phyloP scores from a whole-genome alignment of 2,888 invertebrate species.

The Caenorhabditis panamensis region DNA sequence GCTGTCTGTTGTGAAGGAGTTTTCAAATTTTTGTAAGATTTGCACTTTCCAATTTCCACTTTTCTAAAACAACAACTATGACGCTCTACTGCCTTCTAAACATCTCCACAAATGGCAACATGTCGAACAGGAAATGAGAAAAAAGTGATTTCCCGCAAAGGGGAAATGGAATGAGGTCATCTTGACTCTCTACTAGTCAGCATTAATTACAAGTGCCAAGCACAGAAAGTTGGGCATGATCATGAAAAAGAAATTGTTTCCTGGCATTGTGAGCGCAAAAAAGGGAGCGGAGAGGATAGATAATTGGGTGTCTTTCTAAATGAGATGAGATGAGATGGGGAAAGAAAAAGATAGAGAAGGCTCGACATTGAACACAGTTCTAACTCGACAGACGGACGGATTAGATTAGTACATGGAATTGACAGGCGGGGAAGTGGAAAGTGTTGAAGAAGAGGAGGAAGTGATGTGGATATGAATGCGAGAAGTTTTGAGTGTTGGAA shows the following conservation, averaged over 20 bases:
- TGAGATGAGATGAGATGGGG: neutral
- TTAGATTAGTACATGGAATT: slow-evolving; percentile 45
- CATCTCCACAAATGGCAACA: too few species aligned
- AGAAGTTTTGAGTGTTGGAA: too few species aligned
- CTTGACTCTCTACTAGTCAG: slow-evolving; percentile 12
- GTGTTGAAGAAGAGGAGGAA: neutral
- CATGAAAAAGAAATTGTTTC: slow-evolving; percentile 30
- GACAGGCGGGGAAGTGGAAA: neutral
- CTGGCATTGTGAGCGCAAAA: slow-evolving; percentile 10
- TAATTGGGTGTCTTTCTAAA: slow-evolving; percentile 51
- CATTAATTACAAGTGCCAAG: slow-evolving; percentile 56
- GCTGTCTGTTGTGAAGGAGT: too few species aligned
- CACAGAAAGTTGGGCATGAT: slow-evolving; percentile 30
- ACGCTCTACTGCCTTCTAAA: too few species aligned
- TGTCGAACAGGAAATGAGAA: neutral
- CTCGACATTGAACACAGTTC: slow-evolving; percentile 50
- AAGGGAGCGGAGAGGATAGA: neutral
- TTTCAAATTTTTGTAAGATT: too few species aligned
- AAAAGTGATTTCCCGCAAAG: neutral
- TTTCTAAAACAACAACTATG: too few species aligned
- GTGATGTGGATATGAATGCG: neutral
- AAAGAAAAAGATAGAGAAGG: neutral
- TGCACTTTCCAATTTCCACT: too few species aligned
- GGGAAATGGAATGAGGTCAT: slow-evolving; percentile 16
- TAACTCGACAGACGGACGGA: slow-evolving; percentile 17